Conservation (phyloP, 2,888 invertebrate species). For the Pterostichus madidus region DNA sequence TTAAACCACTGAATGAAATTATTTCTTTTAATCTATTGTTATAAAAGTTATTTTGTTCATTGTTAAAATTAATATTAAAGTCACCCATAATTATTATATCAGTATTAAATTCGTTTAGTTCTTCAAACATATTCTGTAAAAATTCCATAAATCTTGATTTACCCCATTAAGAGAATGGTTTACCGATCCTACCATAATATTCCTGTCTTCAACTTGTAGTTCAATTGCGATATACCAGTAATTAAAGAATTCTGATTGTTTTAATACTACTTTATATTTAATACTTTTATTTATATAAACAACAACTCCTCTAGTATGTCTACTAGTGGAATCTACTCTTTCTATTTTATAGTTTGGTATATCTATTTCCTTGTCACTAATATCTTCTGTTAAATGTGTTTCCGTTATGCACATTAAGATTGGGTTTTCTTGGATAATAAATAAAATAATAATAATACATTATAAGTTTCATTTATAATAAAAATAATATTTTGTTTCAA, state of each 20-base stretch:
- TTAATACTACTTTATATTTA: not conserved
- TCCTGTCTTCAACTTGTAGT: not conserved
- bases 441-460: too few relatives aligned
- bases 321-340: not conserved
- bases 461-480: too few relatives aligned
- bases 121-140: not conserved
- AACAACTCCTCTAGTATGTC: conserved; percentile 7
- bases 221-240: not conserved
- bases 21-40: not conserved
- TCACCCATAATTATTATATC: not conserved
- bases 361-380: not conserved
- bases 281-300: not conserved
- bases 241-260: not conserved
- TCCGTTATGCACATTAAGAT: not conserved
- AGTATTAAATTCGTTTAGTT: not conserved
- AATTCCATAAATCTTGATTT: not conserved
- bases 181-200: too few relatives aligned
- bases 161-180: not conserved
- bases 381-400: not conserved
- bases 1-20: not conserved
- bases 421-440: too few relatives aligned
- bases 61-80: not conserved
- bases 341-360: conserved; percentile 4
- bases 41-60: not conserved
- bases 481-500: too few relatives aligned